Evolutionary conservation across 1,140 invertebrate species (phyloP).

Genomic region (Drosophila mojavensis): DNA sequence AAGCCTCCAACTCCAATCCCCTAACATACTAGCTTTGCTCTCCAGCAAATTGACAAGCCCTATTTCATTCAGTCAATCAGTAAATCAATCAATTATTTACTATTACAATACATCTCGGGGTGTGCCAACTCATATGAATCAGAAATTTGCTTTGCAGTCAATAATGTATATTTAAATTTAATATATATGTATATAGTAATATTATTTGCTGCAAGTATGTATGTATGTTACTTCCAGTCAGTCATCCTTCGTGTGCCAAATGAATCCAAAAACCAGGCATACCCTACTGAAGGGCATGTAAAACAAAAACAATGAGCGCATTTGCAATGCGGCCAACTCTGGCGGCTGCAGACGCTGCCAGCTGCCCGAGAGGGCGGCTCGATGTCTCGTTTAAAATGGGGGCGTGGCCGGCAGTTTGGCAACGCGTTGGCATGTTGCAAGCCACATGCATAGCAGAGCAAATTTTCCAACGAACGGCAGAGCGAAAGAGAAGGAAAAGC

Average conservation of each 20-base stretch:
- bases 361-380: not conserved
- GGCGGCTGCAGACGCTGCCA: not conserved
- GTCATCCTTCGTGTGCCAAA: not conserved
- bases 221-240: no score
- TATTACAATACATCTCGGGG: no score
- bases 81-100: not conserved
- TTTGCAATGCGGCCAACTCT: slow-evolving; percentile 25
- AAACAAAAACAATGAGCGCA: slow-evolving; percentile 11
- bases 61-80: not conserved
- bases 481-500: not conserved
- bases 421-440: slow-evolving; percentile 46
- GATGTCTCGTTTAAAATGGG: not conserved
- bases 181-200: no score
- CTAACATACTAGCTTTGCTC: no score
- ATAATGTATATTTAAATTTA: no score
- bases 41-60: not conserved
- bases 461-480: slow-evolving; percentile 2
- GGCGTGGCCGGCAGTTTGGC: slow-evolving; percentile 46
- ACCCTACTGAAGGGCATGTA: slow-evolving; percentile 5
- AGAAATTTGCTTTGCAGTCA: no score
- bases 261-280: not conserved
- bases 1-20: no score
- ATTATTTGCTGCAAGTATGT: no score
- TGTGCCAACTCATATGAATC: no score
- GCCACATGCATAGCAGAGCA: slow-evolving; percentile 15